These are phyloP conservation scores for Silurus glanis DNA, from an alignment of 2,113 vertebrate species.

Conservation along the genomic window DNA sequence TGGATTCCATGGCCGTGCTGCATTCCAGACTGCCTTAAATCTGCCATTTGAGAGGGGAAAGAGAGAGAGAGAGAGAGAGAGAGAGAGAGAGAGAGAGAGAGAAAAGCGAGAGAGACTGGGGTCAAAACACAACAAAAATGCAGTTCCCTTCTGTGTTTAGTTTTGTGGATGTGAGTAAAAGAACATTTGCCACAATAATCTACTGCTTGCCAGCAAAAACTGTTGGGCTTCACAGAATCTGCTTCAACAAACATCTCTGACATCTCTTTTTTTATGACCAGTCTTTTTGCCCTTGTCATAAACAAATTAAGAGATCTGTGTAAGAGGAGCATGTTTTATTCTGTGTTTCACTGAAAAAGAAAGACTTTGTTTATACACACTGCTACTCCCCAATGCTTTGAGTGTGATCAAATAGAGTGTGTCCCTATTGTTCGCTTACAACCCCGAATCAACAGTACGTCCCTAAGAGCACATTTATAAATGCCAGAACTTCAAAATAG, in stretches of 20 bases:
- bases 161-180: conserved; percentile 43
- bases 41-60: conserved; percentile 28
- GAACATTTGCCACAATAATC: conserved; percentile 52
- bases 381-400: conserved; percentile 3
- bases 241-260: conserved; percentile 51
- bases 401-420: conserved; percentile 26
- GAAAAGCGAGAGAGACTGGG: conserved; percentile 9
- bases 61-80: conserved; percentile 7
- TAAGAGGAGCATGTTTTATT: conserved; percentile 42
- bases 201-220: conserved; percentile 51
- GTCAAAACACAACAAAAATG: conserved; percentile 37
- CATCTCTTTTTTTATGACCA: conserved; percentile 43
- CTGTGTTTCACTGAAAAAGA: conserved; percentile 40
- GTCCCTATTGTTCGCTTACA: conserved; percentile 31
- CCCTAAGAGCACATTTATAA: conserved; percentile 25
- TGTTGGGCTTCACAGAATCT: conserved; percentile 47
- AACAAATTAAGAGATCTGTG: conserved; percentile 43
- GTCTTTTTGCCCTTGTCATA: conserved; percentile 48
- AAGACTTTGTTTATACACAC: conserved; percentile 13
- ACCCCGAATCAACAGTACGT: conserved; percentile 39
- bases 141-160: conserved; percentile 40
- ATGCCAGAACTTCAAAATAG: conserved; percentile 9
- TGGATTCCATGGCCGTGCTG: conserved; percentile 37
- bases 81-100: conserved; percentile 15
- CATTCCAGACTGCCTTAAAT: conserved; percentile 51